These are phyloP conservation scores for Melanostigma gelatinosum DNA, from an alignment of 2,113 vertebrate genomes.

Conservation along the genomic window DNA sequence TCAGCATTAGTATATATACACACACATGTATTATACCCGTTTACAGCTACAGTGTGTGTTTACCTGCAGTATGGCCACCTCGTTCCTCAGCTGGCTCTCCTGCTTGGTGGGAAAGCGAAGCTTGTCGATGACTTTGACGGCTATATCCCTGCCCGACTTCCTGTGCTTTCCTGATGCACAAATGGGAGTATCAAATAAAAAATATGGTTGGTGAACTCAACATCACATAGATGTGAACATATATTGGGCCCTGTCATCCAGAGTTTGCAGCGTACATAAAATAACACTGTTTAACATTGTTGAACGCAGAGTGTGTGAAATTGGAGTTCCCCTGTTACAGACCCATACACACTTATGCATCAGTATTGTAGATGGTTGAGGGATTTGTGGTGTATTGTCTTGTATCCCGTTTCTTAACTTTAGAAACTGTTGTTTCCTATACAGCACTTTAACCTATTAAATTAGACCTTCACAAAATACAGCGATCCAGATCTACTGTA, in stretches of 20 bases:
- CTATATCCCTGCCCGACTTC: slow-evolving; percentile 78
- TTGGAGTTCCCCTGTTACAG: neutral
- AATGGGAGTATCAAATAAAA: neutral
- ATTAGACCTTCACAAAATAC: neutral
- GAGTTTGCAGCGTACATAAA: neutral
- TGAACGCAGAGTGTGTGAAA: neutral
- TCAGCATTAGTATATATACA: neutral
- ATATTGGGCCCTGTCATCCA: neutral
- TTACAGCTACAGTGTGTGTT: slow-evolving; percentile 2
- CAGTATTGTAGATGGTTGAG: neutral
- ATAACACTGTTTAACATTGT: neutral
- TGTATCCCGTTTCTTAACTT: neutral
- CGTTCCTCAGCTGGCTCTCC: slow-evolving; percentile 87
- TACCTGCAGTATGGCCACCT: slow-evolving; percentile 88
- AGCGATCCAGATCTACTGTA: neutral
- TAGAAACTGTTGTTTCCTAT: neutral
- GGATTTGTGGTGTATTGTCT: neutral
- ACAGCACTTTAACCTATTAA: neutral
- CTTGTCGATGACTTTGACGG: slow-evolving; percentile 87
- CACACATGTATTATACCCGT: neutral
- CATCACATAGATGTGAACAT: neutral
- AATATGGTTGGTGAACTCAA: neutral
- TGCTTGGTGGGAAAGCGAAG: slow-evolving; percentile 88
- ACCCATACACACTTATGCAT: neutral
- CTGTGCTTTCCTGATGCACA: slow-evolving; percentile 80